phyloP scores from a whole-genome alignment of 2,888 invertebrate genomes.

The Andrena praecox region DNA sequence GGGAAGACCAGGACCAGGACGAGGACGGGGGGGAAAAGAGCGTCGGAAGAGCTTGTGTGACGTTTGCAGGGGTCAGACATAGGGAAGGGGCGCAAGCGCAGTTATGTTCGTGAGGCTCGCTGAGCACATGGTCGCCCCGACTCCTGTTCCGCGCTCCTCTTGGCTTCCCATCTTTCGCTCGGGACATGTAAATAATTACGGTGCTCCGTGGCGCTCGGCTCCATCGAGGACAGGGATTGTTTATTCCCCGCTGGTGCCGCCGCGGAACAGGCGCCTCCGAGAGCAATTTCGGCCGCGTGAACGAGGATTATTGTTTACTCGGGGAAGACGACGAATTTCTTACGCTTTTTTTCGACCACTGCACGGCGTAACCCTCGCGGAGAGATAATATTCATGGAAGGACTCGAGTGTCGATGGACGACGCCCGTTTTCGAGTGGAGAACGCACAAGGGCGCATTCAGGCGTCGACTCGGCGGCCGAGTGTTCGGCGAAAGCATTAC shows the following conservation, averaged over 20 bases:
- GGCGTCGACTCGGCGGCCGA: not conserved
- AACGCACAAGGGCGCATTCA: not conserved
- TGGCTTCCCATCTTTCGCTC: slow-evolving; percentile 31
- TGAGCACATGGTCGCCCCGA: slow-evolving; percentile 82
- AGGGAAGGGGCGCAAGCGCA: slow-evolving; percentile 81
- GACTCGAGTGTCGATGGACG: not conserved
- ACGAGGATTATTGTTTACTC: not conserved
- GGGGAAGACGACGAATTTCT: not conserved
- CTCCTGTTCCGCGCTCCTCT: slow-evolving; percentile 69
- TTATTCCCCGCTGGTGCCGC: not conserved
- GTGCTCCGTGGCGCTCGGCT: not conserved
- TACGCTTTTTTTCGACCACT: too few relatives aligned
- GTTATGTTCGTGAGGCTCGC: slow-evolving; percentile 79
- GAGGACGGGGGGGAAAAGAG: slow-evolving; percentile 54
- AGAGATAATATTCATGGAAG: not conserved
- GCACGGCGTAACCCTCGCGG: too few relatives aligned
- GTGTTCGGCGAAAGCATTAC: not conserved
- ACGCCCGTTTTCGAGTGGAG: not conserved
- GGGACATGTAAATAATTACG: slow-evolving; percentile 40
- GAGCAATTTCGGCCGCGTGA: not conserved
- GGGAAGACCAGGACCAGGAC: slow-evolving; percentile 58
- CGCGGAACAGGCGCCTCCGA: not conserved
- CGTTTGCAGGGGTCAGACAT: slow-evolving; percentile 78
- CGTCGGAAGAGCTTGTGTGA: slow-evolving; percentile 55
- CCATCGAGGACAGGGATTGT: not conserved